These are phyloP conservation scores for Chymomyza procnemis DNA, from an alignment of 2,888 invertebrate species.

Conservation along the genomic window DNA sequence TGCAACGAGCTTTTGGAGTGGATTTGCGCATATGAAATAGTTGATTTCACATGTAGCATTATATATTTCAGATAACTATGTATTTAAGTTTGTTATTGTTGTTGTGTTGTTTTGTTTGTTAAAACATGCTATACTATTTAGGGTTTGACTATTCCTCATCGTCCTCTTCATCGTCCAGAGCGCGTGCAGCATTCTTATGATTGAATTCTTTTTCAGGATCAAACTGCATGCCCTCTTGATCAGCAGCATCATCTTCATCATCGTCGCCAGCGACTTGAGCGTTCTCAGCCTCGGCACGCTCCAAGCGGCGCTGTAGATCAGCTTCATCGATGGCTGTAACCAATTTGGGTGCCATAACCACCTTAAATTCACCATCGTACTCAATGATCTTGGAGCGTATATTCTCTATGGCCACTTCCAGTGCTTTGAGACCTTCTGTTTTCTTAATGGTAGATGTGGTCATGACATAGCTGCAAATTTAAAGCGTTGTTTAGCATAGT, in stretches of 20 bases:
- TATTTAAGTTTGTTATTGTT: neutral
- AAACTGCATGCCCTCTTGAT: slow-evolving; percentile 79
- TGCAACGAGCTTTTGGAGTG: neutral
- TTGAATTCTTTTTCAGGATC: slow-evolving; percentile 77
- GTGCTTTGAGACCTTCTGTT: slow-evolving; percentile 92
- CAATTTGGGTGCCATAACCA: slow-evolving; percentile 98
- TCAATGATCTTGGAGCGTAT: slow-evolving; percentile 90
- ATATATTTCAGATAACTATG: neutral
- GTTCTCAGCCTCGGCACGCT: slow-evolving; percentile 95
- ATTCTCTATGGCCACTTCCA: slow-evolving; percentile 92
- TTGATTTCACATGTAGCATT: neutral
- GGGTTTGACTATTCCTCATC: slow-evolving; percentile 46
- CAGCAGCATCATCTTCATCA: slow-evolving; percentile 87
- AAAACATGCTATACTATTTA: neutral
- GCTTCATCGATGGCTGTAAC: slow-evolving; percentile 99
- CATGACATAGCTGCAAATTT: slow-evolving; percentile 84
- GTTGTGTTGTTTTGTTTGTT: neutral
- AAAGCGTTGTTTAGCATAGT: neutral
- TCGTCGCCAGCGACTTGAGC: slow-evolving; percentile 95
- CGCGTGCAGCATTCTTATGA: slow-evolving; percentile 68
- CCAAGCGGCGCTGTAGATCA: slow-evolving; percentile 95
- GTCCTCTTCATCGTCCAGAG: slow-evolving; percentile 51
- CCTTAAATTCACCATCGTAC: slow-evolving; percentile 93
- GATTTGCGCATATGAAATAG: neutral
- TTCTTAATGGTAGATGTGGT: slow-evolving; percentile 99